These are phyloP conservation scores for Nebria ingens DNA, from an alignment of 1,140 invertebrate species.

Conservation along the genomic window DNA sequence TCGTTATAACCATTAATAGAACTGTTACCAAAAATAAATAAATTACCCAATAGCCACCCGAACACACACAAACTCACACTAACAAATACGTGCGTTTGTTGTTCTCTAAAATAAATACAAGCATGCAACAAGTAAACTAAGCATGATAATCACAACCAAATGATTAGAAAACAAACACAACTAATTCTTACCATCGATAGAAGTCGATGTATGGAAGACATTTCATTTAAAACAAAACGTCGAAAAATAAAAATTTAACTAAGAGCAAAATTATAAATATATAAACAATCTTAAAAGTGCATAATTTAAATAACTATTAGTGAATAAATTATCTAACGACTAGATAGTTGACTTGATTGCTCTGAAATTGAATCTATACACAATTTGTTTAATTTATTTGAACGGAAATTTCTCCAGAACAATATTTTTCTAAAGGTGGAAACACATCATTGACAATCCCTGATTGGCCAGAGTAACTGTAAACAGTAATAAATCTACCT, in stretches of 20 bases:
- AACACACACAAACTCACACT: too few relatives aligned
- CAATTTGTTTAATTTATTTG: background rate
- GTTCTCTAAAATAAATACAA: too few relatives aligned
- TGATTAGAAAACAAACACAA: background rate
- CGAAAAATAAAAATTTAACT: background rate
- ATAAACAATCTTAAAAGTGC: too few relatives aligned
- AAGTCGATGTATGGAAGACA: background rate
- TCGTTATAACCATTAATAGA: too few relatives aligned
- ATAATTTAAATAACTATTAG: too few relatives aligned
- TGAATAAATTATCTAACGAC: too few relatives aligned
- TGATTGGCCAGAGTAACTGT: slow-evolving; percentile 84
- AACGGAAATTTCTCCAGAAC: background rate
- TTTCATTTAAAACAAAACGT: background rate
- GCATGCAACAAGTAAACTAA: background rate
- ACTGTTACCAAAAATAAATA: too few relatives aligned
- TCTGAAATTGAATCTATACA: background rate
- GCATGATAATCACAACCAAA: background rate
- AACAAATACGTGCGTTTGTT: too few relatives aligned
- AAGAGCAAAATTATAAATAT: too few relatives aligned
- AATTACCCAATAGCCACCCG: too few relatives aligned
- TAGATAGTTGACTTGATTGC: too few relatives aligned
- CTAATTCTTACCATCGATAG: background rate
- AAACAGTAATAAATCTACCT: slow-evolving; percentile 34
- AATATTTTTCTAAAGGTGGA: slow-evolving; percentile 46
- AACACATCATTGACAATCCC: slow-evolving; percentile 85